Evolutionary conservation across 2,797 vertebrate genomes (phyloP).

Genomic region (Menidia menidia): DNA sequence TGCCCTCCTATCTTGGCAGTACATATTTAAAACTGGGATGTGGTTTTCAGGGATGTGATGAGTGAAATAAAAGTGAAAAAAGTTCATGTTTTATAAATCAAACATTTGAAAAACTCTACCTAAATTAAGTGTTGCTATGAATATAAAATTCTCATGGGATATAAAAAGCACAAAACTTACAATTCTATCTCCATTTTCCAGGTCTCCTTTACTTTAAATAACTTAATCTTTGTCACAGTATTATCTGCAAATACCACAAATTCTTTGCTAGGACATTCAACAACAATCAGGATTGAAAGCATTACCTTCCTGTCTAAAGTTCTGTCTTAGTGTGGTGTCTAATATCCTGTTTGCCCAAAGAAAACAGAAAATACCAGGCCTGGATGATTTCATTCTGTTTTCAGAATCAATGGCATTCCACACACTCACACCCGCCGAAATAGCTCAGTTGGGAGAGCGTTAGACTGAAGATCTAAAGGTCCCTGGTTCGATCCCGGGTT

Average conservation of each 20-base stretch:
- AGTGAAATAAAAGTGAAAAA: conserved; percentile 12
- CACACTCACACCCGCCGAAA: conserved; percentile 18
- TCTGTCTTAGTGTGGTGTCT: conserved; percentile 10
- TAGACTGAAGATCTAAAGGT: conserved; percentile 71
- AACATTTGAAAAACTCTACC: neutral
- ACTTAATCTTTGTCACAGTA: conserved; percentile 28
- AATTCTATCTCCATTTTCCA: neutral
- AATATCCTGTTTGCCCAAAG: conserved; percentile 47
- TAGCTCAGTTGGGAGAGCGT: conserved; percentile 76
- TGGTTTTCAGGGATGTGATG: too few species aligned
- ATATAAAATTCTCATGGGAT: conserved; percentile 20
- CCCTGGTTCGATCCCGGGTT: conserved; percentile 72
- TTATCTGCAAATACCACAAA: conserved; percentile 60
- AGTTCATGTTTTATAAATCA: neutral
- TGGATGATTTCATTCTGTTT: neutral
- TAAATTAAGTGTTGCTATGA: conserved; percentile 6
- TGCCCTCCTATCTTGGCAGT: too few species aligned
- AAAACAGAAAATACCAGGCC: conserved; percentile 32
- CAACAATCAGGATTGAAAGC: conserved; percentile 32
- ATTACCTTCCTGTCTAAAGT: conserved; percentile 30
- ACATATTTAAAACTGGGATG: too few species aligned
- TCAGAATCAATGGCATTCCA: fast-evolving
- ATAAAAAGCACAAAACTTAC: conserved; percentile 6
- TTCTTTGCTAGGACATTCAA: conserved; percentile 52
- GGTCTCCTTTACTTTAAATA: conserved; percentile 10